These are phyloP conservation scores for Pogonognathellus flavescens DNA, from an alignment of 1,140 invertebrate species.

Conservation along the genomic window DNA sequence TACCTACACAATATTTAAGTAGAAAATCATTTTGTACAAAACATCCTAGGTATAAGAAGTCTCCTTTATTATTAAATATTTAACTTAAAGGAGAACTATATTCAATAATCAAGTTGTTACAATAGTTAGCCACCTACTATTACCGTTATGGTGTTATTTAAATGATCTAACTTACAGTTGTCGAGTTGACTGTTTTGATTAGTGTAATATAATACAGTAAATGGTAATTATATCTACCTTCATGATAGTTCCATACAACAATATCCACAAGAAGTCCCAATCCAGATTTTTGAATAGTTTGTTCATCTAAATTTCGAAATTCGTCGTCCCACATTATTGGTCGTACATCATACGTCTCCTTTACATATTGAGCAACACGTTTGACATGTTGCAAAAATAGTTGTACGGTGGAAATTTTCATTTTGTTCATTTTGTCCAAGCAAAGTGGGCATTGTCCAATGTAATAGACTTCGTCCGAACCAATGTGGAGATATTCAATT, in stretches of 20 bases:
- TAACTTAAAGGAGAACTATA: no score
- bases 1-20: no score
- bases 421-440: constrained; percentile 69
- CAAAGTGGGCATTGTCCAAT: constrained; percentile 72
- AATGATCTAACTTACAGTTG: no score
- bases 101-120: no score
- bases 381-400: constrained; percentile 74
- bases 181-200: no score
- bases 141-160: no score
- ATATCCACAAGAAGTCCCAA: constrained; percentile 71
- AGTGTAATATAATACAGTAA: no score
- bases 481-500: constrained; percentile 82
- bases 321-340: constrained; percentile 79
- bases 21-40: no score
- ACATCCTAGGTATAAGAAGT: no score
- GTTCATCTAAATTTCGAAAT: constrained; percentile 73
- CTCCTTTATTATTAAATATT: no score
- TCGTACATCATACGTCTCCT: constrained; percentile 75
- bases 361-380: constrained; percentile 76
- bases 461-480: constrained; percentile 83
- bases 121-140: no score
- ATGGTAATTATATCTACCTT: constrained; percentile 63
- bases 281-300: constrained; percentile 73
- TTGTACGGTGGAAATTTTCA: constrained; percentile 71
- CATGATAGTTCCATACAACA: constrained; percentile 75